Base-by-base conservation (phyloP, 2,797 vertebrate genomes). In the Leucoraja ocellata region DNA sequence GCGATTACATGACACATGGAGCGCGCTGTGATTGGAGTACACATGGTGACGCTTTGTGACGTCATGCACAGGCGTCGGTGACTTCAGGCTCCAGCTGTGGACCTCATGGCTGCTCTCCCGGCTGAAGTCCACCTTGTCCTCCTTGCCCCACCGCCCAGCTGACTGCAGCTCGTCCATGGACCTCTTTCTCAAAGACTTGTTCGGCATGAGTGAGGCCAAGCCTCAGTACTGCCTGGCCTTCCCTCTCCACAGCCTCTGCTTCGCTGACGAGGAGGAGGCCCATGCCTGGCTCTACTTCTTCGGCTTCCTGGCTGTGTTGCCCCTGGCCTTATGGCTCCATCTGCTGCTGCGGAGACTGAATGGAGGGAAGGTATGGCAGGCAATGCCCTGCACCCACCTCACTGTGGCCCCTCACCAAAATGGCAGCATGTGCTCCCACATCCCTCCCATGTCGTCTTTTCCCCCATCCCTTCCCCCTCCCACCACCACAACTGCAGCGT, bases 291-390 rank as follows among this genome's bases (percentile, higher is more conserved):
- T 88, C 14, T 68, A 36, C n/a, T 88, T 68, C 61, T 18, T 68
- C 36, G 84, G 63, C 1, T 88, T 88, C 65, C 16, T 88, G 5
- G 84, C 25, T 18, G 18, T 68, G 65, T 14, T 88, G 0, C 84
- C 84, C 36, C 36, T 88, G 84, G 84, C 84, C 84, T 68, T 88
- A 6, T 88, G 84, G 32, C 63, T 88, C 7, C 63, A 88, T 68
- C 36, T 36, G 28, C n/a, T 88, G 63, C 32, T 88, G 84, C 36
- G 61, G 32, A 68, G 63, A 68, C n/a, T 88, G 84, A 65, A 46
- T 65, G 14, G 13, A 65, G n/a, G 65, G n/a, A 16, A 68, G 84
- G 84, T 68, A 68, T 86, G 83, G 25, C 16, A 58, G 54, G 63
- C 21, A 68, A 21, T 6, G 6, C 23, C 21, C 65, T 68, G 65